A percentile compares a stretch with the other conserved stretches of the same genome.
Conservation (phyloP, 2,113 vertebrate species). For the Speoplatyrhinus poulsoni region DNA sequence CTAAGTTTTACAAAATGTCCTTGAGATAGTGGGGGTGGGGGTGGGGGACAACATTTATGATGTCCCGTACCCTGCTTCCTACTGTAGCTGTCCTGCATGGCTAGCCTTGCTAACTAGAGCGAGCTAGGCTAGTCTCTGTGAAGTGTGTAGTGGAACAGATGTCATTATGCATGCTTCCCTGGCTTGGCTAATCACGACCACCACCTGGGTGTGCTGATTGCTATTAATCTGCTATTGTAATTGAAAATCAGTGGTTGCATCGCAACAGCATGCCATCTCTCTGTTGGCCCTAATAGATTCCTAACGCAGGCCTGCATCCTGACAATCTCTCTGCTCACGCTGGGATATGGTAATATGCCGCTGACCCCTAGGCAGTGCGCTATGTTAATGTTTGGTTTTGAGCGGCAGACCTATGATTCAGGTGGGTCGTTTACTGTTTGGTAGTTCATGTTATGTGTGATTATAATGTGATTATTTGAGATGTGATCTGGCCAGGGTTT, state of each 20-base stretch:
- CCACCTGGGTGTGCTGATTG: conserved; percentile 69
- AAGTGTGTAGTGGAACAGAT: conserved; percentile 56
- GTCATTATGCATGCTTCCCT: conserved; percentile 57
- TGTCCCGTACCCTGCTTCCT: no score
- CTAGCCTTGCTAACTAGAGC: no score
- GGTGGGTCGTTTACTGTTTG: neutral
- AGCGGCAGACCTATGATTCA: conserved; percentile 12
- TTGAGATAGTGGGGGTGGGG: no score
- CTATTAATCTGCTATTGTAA: conserved; percentile 69
- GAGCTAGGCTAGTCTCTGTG: neutral
- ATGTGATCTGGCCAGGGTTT: neutral
- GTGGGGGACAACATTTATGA: no score
- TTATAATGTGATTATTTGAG: neutral
- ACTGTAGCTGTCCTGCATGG: no score
- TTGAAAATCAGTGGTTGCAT: conserved; percentile 64
- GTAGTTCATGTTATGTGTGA: neutral
- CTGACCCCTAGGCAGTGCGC: conserved; percentile 17
- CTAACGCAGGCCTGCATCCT: conserved; percentile 29
- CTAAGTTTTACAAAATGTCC: no score
- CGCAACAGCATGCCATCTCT: conserved; percentile 29
- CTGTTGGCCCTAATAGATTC: conserved; percentile 34
- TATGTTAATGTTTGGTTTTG: neutral
- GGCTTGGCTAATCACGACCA: conserved; percentile 62
- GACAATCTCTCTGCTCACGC: conserved; percentile 40
- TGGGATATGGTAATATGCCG: conserved; percentile 2